Evolutionary conservation across 2,888 invertebrate species (phyloP).

Genomic region (Caenorhabditis panamensis): DNA sequence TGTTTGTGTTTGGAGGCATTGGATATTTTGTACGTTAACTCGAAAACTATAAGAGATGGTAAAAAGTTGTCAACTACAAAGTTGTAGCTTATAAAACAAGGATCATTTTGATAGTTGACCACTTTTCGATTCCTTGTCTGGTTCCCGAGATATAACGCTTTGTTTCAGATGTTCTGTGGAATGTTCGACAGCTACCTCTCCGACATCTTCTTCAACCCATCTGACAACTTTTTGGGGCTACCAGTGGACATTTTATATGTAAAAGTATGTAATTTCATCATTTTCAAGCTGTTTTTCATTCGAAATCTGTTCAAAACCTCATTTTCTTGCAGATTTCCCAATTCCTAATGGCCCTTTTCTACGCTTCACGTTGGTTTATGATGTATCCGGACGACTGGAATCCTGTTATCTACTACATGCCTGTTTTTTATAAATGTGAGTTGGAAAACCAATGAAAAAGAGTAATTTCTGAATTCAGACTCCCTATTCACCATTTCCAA

Average conservation of each 20-base stretch:
- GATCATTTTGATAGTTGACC: too few relatives aligned
- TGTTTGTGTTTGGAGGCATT: neutral
- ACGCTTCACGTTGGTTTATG: neutral
- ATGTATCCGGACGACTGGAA: constrained; percentile 10
- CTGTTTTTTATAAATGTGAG: neutral
- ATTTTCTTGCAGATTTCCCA: neutral
- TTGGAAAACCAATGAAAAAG: neutral
- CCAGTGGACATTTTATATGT: too few relatives aligned
- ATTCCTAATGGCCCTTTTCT: neutral
- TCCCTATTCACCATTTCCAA: neutral
- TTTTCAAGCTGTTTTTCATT: neutral
- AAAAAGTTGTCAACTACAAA: too few relatives aligned
- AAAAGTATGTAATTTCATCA: too few relatives aligned
- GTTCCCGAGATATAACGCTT: neutral
- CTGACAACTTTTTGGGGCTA: too few relatives aligned
- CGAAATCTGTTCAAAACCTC: neutral
- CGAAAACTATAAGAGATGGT: too few relatives aligned
- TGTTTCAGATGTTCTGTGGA: neutral
- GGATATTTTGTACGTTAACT: constrained; percentile 7
- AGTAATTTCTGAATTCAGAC: neutral
- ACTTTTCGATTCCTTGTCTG: too few relatives aligned
- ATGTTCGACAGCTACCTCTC: neutral
- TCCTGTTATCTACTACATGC: constrained; percentile 1
- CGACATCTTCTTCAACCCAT: too few relatives aligned
- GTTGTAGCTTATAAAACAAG: too few relatives aligned